Evolutionary conservation across 2,113 vertebrate genomes (phyloP), one percentile per base, ranked within the genome.

Genomic region (Vulpes ferrilata): DNA sequence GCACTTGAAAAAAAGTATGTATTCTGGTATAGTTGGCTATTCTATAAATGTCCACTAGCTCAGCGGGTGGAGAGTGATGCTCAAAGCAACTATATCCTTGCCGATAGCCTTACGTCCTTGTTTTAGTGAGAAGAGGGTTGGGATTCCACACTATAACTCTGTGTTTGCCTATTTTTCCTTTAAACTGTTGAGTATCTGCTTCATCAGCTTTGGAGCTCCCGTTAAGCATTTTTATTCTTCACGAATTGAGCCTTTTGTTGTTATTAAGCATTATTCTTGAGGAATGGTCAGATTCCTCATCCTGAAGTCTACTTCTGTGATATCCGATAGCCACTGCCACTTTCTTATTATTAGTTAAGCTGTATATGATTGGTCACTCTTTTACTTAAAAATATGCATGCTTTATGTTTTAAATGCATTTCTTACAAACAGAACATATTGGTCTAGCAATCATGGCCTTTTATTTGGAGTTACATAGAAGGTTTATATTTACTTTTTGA

Each of bases 401-500:
- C 32, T 74, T 23, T 65, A 55, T 74, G 83, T 92, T 92, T 94
- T 73, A 73, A 91, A 35, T 35, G 53, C 2, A 51, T 71, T 88
- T 94, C 25, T 85, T 60, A 4, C 32, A 55, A 92, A 35, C 12
- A 60, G 8, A 74, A 60, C 5, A 7, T 67, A 71, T 57, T 55
- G 65, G n/a, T 74, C 35, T 90, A 62, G 64, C 2, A 43, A 55
- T 87, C 20, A 74, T 27, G 83, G 16, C 32, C 23, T 88, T 94
- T 88, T 95, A 82, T 88, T 88, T 94, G 25, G 6, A 88, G 65
- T 76, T 59, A 84, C 3, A 43, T 30, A 81, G 3, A 80, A n/a
- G 57, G 19, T 76, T 93, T 90, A 55, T 38, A 12, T 55, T 59
- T 92, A 83, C 53, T 53, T 93, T 97, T 93, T 88, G 8, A 84